Base-by-base conservation (phyloP, 2,888 invertebrate species). In the Oasisia sp. region DNA sequence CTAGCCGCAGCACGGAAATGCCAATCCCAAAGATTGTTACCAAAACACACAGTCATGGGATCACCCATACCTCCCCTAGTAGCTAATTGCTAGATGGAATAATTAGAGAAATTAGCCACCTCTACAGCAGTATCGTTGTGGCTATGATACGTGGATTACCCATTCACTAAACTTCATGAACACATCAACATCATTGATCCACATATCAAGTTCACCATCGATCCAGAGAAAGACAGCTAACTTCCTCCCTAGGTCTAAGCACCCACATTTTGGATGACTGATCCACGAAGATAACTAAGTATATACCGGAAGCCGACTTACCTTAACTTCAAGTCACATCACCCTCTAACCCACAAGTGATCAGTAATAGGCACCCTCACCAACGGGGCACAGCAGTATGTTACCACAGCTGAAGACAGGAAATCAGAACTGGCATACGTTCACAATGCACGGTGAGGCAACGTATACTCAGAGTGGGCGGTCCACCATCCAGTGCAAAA, bases 181-280 rank as follows among this genome's bases (percentile, higher is more conserved):
- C 92, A 92, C 38, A 56, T 89, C n/a, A 92, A 89, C 38, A 89
- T 32, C 89, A 89, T 92, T 11, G 89, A 92, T 32, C 92, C 92
- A 56, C 7, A 92, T 3, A 92, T 92, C 27, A 44, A 32, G 27
- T 92, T 92, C 92, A 89, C 92, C 92, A 92, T 32, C 14, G 89
- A 92, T 27, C 74, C 14, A 11, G 38, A 89, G 56, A 89, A 32
- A 89, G 92, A 92, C 89, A 56, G 92, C n/a, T 19, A 89, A 4
- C 58, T 92, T 32, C 92, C 14, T 89, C 89, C 89, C 89, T 89
- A 7, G 92, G 89, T 32, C 32, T 89, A 32, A 32, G 14, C 11
- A 56, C 56, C 38, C 92, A 92, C 89, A 56, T 92, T n/a, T 27
- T 74, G 7, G 32, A 92, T 89, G 92, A 92, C 89, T 89, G 92